Conservation (phyloP, 2,113 vertebrate genomes). For the Delphinus delphis region DNA sequence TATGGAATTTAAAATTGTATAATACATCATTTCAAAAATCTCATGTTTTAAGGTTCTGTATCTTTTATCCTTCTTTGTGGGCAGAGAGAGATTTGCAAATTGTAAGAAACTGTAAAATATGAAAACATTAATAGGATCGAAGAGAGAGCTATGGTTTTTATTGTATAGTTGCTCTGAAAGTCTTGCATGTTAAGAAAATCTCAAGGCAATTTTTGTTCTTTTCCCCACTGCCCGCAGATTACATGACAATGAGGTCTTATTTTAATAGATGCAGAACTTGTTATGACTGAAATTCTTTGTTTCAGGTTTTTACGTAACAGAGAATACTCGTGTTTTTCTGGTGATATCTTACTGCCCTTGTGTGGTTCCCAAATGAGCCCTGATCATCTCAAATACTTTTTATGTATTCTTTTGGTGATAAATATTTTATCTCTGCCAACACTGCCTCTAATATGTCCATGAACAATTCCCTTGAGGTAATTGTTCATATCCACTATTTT, state of each 20-base stretch:
- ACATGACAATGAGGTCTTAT: background rate
- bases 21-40: background rate
- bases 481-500: background rate
- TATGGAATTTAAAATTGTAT: background rate
- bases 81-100: background rate
- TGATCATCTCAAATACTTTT: background rate
- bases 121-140: background rate
- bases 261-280: constrained; percentile 41
- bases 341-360: background rate
- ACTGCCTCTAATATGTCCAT: background rate
- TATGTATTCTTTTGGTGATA: background rate
- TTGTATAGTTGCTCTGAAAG: background rate
- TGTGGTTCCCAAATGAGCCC: background rate
- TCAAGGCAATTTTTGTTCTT: background rate
- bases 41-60: background rate
- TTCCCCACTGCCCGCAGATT: background rate
- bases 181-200: background rate
- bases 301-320: background rate
- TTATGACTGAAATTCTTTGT: background rate
- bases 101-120: background rate
- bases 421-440: constrained; percentile 34
- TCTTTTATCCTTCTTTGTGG: background rate
- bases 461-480: background rate
- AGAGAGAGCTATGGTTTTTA: background rate
- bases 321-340: background rate